These are phyloP conservation scores for Drosophila subobscura DNA, from an alignment of 1,140 invertebrate genomes.

Conservation along the genomic window DNA sequence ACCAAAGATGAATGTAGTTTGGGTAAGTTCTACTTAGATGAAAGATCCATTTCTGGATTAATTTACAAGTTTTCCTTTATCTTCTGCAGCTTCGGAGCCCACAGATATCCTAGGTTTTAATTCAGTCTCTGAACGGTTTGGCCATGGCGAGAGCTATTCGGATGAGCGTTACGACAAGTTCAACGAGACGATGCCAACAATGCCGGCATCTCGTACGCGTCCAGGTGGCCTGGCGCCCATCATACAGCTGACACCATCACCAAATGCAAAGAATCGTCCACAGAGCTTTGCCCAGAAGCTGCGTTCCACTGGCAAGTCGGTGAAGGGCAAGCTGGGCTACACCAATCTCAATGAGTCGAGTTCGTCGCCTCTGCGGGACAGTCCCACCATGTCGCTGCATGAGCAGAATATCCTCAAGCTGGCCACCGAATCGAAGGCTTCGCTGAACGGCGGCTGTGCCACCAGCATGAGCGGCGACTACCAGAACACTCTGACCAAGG, in stretches of 20 bases:
- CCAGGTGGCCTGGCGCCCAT: slow-evolving; percentile 66
- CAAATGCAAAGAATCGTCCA: slow-evolving; percentile 88
- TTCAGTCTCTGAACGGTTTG: slow-evolving; percentile 79
- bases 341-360: slow-evolving; percentile 85
- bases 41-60: neutral
- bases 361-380: slow-evolving; percentile 88
- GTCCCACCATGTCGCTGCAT: slow-evolving; percentile 86
- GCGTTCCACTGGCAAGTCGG: slow-evolving; percentile 91
- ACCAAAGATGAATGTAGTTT: slow-evolving; percentile 82
- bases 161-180: slow-evolving; percentile 84
- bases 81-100: slow-evolving; percentile 86
- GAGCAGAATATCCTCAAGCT: slow-evolving; percentile 85
- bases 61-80: neutral
- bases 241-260: slow-evolving; percentile 85
- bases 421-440: slow-evolving; percentile 76
- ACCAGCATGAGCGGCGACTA: slow-evolving; percentile 78
- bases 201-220: slow-evolving; percentile 46
- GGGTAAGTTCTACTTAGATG: slow-evolving; percentile 58
- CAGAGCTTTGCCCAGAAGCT: slow-evolving; percentile 95
- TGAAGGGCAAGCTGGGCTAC: slow-evolving; percentile 87
- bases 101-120: slow-evolving; percentile 85
- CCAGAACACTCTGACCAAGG: slow-evolving; percentile 72
- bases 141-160: slow-evolving; percentile 68
- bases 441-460: slow-evolving; percentile 75
- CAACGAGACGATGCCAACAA: slow-evolving; percentile 77